A percentile compares a stretch with the other conserved stretches of the same genome.
Evolutionary conservation across 2,113 vertebrate genomes (phyloP).

Genomic region (Nothocercus julius): DNA sequence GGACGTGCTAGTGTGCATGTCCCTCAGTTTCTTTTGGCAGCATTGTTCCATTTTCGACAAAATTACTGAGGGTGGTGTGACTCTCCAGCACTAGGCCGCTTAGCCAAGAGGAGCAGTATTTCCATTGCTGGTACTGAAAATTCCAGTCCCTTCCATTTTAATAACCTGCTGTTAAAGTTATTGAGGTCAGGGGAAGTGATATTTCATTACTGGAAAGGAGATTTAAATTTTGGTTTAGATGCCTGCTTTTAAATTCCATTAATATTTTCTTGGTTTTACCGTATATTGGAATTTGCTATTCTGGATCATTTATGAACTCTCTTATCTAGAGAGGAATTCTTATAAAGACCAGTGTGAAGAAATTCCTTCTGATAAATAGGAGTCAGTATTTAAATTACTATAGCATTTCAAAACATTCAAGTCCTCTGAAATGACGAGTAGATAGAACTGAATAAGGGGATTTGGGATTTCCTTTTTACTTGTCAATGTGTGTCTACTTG

Average conservation of each 20-base stretch:
- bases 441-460: background rate
- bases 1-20: background rate
- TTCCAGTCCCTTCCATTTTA: conserved; percentile 18
- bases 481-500: background rate
- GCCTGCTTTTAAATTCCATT: background rate
- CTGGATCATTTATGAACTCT: background rate
- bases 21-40: background rate
- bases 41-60: background rate
- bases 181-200: background rate
- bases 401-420: background rate
- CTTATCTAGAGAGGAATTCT: background rate
- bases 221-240: background rate
- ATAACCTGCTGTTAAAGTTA: background rate
- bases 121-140: background rate
- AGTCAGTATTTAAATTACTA: background rate
- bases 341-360: background rate
- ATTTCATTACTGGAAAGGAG: background rate
- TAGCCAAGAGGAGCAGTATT: background rate
- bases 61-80: background rate
- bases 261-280: background rate
- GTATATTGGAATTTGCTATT: background rate
- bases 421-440: background rate
- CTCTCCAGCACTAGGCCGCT: background rate
- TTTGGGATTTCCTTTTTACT: background rate
- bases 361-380: background rate